Percentiles rank a stretch among this genome's conserved stretches.
These are phyloP conservation scores for Otus sunia DNA, from an alignment of 2,113 vertebrate species.

Conservation along the genomic window DNA sequence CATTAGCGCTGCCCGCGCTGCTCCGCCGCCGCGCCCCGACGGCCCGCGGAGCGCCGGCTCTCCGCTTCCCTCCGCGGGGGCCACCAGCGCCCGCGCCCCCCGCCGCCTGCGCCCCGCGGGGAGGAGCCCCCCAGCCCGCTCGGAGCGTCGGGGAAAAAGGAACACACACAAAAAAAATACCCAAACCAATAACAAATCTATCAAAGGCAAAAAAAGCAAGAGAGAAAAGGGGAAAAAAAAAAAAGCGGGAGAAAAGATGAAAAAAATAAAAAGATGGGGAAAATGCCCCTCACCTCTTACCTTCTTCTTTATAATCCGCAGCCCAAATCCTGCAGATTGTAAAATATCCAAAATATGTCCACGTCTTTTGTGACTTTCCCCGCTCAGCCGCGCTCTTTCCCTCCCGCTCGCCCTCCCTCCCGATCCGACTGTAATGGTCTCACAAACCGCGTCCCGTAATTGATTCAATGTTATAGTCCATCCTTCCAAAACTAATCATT, in stretches of 20 bases:
- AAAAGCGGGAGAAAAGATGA: background rate
- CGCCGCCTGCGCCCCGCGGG: background rate
- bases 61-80: background rate
- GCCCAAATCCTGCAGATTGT: slow-evolving; percentile 70
- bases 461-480: slow-evolving; percentile 93
- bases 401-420: slow-evolving; percentile 73
- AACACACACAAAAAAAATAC: no score
- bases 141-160: fast-evolving
- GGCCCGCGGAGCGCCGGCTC: background rate
- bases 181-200: background rate
- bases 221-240: background rate
- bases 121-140: background rate
- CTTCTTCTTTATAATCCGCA: slow-evolving; percentile 67
- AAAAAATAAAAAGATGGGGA: background rate
- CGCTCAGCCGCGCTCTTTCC: slow-evolving; percentile 63
- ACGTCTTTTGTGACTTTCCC: slow-evolving; percentile 73
- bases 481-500: slow-evolving; percentile 93
- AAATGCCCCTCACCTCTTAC: slow-evolving; percentile 61
- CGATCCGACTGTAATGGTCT: slow-evolving; percentile 76
- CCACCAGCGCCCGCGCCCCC: background rate
- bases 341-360: slow-evolving; percentile 72
- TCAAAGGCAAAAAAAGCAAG: background rate
- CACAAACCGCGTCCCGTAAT: slow-evolving; percentile 87
- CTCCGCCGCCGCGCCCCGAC: slow-evolving; percentile 20
- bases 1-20: slow-evolving; percentile 71